Evolutionary conservation across 2,888 invertebrate species (phyloP).

Genomic region (Dione juno): DNA sequence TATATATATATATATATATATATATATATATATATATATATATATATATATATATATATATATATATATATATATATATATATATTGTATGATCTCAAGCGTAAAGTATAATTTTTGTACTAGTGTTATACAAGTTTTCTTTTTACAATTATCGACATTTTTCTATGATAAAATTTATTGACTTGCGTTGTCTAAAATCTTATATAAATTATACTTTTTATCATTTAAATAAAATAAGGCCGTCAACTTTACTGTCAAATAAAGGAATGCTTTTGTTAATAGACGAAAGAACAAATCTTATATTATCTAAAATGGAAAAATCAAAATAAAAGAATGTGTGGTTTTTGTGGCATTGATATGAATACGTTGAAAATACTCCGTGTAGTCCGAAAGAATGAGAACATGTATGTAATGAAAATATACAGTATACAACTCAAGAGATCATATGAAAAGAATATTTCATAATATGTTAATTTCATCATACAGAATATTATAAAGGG

Average conservation of each 20-base stretch:
- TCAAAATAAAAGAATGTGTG: background rate
- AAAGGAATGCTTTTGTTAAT: background rate
- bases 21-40: too few species aligned
- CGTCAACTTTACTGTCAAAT: background rate
- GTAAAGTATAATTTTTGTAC: too few species aligned
- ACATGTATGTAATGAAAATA: background rate
- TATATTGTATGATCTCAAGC: too few species aligned
- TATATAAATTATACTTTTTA: background rate
- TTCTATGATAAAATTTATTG: too few species aligned
- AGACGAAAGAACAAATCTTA: background rate
- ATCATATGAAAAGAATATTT: background rate
- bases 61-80: too few species aligned
- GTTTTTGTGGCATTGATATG: background rate
- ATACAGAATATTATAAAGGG: background rate
- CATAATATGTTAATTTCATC: background rate
- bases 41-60: too few species aligned
- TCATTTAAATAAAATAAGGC: background rate
- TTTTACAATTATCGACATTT: too few species aligned
- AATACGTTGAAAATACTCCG: slow-evolving; percentile 6
- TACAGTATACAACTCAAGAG: background rate
- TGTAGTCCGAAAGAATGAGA: slow-evolving; percentile 1
- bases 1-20: too few species aligned
- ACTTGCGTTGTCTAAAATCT: background rate
- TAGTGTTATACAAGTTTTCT: too few species aligned
- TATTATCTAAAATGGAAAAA: background rate